A percentile compares a stretch with the other conserved stretches of the same genome.
Evolutionary conservation across 2,797 vertebrate genomes (phyloP).

Genomic region (Urocyon cinereoargenteus): DNA sequence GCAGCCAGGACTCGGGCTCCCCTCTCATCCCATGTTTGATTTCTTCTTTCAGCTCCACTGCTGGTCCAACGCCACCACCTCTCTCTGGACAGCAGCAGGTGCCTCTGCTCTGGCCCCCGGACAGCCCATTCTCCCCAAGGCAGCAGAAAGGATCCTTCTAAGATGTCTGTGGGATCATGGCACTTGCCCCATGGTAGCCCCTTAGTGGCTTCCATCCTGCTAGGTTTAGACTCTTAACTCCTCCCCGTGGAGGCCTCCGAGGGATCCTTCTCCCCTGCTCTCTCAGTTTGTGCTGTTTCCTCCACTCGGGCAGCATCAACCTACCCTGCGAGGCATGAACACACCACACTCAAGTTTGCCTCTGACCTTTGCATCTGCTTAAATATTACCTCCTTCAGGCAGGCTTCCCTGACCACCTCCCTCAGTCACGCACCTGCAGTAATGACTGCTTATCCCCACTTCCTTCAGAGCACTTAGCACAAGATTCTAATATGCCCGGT

Average conservation of each 20-base stretch:
- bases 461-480: background rate
- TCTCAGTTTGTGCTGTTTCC: accelerated
- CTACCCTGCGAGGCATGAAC: background rate
- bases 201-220: background rate
- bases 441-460: background rate
- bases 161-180: background rate
- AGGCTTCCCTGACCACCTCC: background rate
- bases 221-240: background rate
- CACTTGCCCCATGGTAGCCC: background rate
- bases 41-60: background rate
- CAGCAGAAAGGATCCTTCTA: background rate
- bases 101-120: background rate
- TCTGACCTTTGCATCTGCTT: background rate
- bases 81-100: background rate
- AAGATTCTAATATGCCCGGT: too few species aligned
- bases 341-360: background rate
- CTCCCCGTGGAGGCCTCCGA: background rate
- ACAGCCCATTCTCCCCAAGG: background rate
- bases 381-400: background rate
- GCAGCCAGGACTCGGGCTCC: background rate
- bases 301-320: background rate
- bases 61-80: background rate
- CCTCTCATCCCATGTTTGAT: background rate
- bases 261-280: too few species aligned
- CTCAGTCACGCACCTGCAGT: background rate